Evolutionary conservation across 2,797 vertebrate species (phyloP).

Genomic region (Spondyliosoma cantharus): DNA sequence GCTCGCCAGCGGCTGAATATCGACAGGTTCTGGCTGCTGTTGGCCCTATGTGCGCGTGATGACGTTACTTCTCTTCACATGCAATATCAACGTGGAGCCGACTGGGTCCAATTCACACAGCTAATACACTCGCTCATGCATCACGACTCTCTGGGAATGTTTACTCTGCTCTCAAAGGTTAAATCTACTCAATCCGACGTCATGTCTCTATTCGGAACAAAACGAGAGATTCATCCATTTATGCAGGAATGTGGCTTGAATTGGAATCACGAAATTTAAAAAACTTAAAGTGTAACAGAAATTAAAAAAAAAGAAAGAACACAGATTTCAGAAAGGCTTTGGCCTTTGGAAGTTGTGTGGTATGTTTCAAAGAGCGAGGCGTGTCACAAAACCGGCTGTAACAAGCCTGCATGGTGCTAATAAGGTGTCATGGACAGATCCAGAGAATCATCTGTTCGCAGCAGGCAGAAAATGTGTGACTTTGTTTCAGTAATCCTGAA

Average conservation of each 20-base stretch:
- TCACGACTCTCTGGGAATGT: constrained; percentile 46
- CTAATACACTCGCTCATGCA: constrained; percentile 66
- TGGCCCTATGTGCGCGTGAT: constrained; percentile 18
- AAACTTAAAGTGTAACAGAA: neutral
- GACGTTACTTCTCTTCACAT: constrained; percentile 57
- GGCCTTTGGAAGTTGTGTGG: constrained; percentile 13
- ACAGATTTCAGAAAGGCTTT: neutral
- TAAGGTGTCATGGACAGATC: constrained; percentile 28
- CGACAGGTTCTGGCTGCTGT: constrained; percentile 19
- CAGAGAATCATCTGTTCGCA: constrained; percentile 21
- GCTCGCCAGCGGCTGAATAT: constrained; percentile 30
- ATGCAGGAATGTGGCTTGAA: constrained; percentile 44
- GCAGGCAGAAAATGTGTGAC: constrained; percentile 23
- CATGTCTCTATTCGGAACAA: neutral
- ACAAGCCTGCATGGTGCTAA: constrained; percentile 31
- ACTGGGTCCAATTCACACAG: constrained; percentile 42
- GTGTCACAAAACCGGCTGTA: constrained; percentile 59
- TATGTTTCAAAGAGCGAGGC: constrained; percentile 22
- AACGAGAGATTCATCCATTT: constrained; percentile 5
- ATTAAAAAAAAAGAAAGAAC: neutral
- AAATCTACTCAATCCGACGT: constrained; percentile 36
- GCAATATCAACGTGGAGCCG: constrained; percentile 60
- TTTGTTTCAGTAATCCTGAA: constrained; percentile 26
- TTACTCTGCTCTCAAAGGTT: constrained; percentile 29
- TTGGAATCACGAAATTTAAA: neutral